These are phyloP conservation scores for Onthophagus taurus DNA, from an alignment of 1,140 invertebrate genomes.

Conservation along the genomic window DNA sequence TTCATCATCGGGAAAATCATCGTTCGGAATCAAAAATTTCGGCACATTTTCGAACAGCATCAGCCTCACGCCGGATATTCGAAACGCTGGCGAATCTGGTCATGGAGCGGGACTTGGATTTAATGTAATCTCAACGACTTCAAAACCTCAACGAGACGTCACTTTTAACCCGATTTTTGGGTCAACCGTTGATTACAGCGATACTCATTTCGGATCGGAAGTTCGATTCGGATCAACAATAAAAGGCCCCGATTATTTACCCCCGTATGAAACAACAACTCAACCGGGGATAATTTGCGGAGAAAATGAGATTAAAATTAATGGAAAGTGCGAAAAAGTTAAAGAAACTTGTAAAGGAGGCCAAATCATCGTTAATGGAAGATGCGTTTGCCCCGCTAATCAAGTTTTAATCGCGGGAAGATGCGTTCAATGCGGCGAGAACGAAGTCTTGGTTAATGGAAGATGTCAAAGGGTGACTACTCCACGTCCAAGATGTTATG, in stretches of 20 bases:
- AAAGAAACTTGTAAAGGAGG: background rate
- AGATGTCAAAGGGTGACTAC: background rate
- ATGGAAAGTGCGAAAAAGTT: background rate
- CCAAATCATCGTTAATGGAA: background rate
- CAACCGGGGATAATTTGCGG: background rate
- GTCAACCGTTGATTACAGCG: constrained; percentile 33
- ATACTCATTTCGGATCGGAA: constrained; percentile 26
- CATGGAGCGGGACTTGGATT: background rate
- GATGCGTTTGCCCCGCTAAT: background rate
- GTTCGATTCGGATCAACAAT: constrained; percentile 29
- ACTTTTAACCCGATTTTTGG: constrained; percentile 18
- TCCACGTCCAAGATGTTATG: background rate
- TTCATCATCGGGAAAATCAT: constrained; percentile 7
- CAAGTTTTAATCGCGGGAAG: background rate
- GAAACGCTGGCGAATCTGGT: constrained; percentile 16
- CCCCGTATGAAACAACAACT: constrained; percentile 19
- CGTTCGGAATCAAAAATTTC: constrained; percentile 12
- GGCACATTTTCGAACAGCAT: background rate
- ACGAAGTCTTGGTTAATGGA: constrained; percentile 2
- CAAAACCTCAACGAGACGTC: constrained; percentile 19
- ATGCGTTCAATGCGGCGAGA: constrained; percentile 1
- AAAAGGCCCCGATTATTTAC: constrained; percentile 31
- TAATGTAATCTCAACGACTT: constrained; percentile 16
- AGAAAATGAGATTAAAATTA: background rate
- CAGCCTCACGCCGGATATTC: constrained; percentile 2